These are phyloP conservation scores for Xenotilapia longispinis DNA, from an alignment of 2,113 vertebrate genomes.

Conservation along the genomic window DNA sequence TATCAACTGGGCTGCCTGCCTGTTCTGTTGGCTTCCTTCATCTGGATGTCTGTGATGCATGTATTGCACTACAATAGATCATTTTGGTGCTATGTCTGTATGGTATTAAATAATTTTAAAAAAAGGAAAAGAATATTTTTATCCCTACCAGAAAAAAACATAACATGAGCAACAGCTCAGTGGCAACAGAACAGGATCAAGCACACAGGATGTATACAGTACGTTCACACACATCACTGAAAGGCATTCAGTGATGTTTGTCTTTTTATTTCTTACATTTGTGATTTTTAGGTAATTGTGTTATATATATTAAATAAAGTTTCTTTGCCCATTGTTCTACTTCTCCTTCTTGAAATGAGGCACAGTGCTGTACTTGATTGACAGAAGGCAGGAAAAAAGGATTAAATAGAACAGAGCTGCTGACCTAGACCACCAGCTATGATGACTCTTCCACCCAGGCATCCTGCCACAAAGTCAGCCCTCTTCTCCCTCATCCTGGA, in stretches of 20 bases:
- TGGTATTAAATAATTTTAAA: not conserved
- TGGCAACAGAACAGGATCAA: not conserved
- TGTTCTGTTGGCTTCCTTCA: not conserved
- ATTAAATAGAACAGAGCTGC: not conserved
- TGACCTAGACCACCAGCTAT: constrained; percentile 89
- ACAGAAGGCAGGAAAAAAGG: not conserved
- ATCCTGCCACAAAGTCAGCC: constrained; percentile 89
- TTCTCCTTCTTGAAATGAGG: not conserved
- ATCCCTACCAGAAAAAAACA: not conserved
- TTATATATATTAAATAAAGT: not conserved
- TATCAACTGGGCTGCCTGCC: not conserved
- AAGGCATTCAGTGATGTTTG: not conserved
- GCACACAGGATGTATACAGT: not conserved
- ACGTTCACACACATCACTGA: not conserved
- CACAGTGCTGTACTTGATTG: not conserved
- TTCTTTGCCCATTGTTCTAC: not conserved
- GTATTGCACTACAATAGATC: not conserved
- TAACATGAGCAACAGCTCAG: not conserved
- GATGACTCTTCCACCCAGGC: constrained; percentile 84
- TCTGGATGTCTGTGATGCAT: not conserved
- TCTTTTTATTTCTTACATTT: not conserved
- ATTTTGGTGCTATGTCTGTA: not conserved
- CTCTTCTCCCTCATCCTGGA: constrained; percentile 94
- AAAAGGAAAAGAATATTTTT: not conserved
- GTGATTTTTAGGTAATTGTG: not conserved